Conservation (phyloP, 2,888 invertebrate species). For the Zeuzera pyrina region DNA sequence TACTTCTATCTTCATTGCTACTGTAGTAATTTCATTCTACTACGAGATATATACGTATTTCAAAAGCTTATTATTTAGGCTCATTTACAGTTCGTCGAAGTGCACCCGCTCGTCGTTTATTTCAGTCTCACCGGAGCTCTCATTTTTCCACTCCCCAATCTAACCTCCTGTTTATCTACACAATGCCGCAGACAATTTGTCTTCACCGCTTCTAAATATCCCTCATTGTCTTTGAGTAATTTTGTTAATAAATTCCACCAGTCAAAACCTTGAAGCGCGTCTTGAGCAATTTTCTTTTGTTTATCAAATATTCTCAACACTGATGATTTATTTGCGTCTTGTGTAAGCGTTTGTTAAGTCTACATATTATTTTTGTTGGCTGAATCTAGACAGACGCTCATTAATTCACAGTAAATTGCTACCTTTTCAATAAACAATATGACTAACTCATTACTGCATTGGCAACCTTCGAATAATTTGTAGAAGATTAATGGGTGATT, state of each 20-base stretch:
- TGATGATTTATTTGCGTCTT: slow-evolving; percentile 40
- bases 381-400: slow-evolving; percentile 23
- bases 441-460: not conserved
- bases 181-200: slow-evolving; percentile 56
- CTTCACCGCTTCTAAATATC: slow-evolving; percentile 58
- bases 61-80: no score
- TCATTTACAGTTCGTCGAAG: no score
- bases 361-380: slow-evolving; percentile 10
- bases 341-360: slow-evolving; percentile 19
- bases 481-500: no score
- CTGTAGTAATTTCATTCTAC: no score
- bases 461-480: not conserved
- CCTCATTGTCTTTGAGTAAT: slow-evolving; percentile 65
- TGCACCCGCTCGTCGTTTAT: no score
- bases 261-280: slow-evolving; percentile 45
- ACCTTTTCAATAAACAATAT: not conserved
- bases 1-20: no score
- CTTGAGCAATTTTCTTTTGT: slow-evolving; percentile 32
- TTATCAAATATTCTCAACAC: slow-evolving; percentile 38
- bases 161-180: slow-evolving; percentile 47
- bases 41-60: no score
- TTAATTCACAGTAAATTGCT: slow-evolving; percentile 15
- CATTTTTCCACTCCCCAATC: slow-evolving; percentile 33
- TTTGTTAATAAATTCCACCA: slow-evolving; percentile 60
- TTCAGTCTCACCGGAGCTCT: no score